Evolutionary conservation across 2,113 vertebrate species (phyloP).

Genomic region (Myocastor coypus): DNA sequence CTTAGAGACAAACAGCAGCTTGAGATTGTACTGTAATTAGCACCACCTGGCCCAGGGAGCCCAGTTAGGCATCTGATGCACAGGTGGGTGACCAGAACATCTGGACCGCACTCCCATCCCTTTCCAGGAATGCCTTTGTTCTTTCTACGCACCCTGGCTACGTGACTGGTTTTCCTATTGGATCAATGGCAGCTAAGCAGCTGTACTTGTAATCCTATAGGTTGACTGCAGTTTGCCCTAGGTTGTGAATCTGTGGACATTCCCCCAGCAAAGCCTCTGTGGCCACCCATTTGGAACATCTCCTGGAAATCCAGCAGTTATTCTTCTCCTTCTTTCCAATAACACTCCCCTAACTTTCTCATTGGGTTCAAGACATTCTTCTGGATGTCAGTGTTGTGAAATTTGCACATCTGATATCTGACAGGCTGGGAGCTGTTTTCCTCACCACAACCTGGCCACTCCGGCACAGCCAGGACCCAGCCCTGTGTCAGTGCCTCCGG

Average conservation of each 20-base stretch:
- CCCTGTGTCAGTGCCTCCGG: no score
- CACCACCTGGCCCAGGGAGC: not conserved
- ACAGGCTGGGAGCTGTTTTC: not conserved
- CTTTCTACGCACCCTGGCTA: not conserved
- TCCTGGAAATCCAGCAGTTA: not conserved
- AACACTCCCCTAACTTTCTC: not conserved
- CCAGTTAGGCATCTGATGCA: not conserved
- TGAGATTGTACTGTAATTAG: not conserved
- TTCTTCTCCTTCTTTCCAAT: not conserved
- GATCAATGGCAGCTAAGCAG: not conserved
- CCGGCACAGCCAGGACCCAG: not conserved
- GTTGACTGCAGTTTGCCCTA: not conserved
- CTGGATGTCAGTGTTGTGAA: not conserved
- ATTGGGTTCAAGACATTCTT: not conserved
- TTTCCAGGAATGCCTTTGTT: not conserved
- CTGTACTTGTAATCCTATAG: not conserved
- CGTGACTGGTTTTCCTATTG: not conserved
- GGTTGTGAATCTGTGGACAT: not conserved
- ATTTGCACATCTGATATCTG: not conserved
- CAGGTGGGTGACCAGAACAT: not conserved
- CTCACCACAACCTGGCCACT: not conserved
- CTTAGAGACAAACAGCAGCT: not conserved
- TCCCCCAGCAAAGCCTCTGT: not conserved
- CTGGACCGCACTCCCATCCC: not conserved
- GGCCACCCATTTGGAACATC: not conserved